Evolutionary conservation across 2,797 vertebrate species (phyloP).

Genomic region (Spatula versicolor): DNA sequence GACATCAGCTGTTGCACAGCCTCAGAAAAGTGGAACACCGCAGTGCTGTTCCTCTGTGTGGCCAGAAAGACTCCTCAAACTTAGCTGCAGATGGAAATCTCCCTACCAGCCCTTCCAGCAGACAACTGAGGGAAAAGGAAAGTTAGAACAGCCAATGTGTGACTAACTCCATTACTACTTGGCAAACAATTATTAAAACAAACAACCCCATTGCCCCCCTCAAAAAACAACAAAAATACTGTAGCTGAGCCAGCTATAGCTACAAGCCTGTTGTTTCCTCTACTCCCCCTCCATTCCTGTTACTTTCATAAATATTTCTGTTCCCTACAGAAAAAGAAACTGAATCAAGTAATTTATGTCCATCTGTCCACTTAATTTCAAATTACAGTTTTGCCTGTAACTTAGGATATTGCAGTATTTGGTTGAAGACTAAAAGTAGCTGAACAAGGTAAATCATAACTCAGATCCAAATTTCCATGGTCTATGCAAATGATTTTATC

Average conservation of each 20-base stretch:
- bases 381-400: not conserved
- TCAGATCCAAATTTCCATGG: not conserved
- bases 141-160: not conserved
- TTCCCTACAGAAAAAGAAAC: not conserved
- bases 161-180: not conserved
- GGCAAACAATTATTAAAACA: not conserved
- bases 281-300: not conserved
- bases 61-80: not conserved
- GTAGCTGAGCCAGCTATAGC: not conserved
- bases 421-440: not conserved
- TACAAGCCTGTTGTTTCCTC: not conserved
- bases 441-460: not conserved
- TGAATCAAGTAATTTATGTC: not conserved
- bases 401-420: not conserved
- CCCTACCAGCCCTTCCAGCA: not conserved
- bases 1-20: not conserved
- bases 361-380: not conserved
- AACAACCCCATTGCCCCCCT: rapidly evolving
- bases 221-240: not conserved
- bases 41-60: not conserved
- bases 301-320: not conserved
- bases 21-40: not conserved
- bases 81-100: not conserved
- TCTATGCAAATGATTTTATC: not conserved
- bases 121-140: not conserved